Conservation (phyloP, 2,113 vertebrate genomes). For the Calypte anna region DNA sequence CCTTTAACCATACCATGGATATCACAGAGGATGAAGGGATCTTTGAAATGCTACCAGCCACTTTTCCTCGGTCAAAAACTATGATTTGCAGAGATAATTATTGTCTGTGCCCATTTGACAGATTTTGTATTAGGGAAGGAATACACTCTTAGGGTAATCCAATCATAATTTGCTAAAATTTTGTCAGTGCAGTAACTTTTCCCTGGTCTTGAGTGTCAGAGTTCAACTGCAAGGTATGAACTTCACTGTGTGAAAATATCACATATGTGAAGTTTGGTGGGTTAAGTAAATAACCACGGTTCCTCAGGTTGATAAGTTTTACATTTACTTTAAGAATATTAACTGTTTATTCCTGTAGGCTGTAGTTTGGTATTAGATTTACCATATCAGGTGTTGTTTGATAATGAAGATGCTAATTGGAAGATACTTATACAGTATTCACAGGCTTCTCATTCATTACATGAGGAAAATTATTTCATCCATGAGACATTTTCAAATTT, state of each 20-base stretch:
- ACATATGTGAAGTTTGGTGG: neutral
- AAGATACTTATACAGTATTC: neutral
- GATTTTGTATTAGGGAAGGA: neutral
- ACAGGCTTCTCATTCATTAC: neutral
- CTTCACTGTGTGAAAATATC: rapidly evolving
- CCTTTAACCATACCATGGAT: no score
- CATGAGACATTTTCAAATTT: neutral
- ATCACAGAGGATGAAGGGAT: neutral
- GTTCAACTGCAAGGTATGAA: neutral
- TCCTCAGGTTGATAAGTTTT: neutral
- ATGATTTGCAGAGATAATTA: neutral
- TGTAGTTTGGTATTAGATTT: neutral
- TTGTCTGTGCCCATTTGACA: neutral
- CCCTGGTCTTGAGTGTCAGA: neutral
- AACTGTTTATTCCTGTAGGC: neutral
- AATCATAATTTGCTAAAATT: neutral
- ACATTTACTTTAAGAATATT: neutral
- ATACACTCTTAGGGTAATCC: neutral
- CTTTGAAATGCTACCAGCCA: neutral
- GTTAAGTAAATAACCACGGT: neutral
- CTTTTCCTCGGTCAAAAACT: neutral
- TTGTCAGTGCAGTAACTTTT: neutral
- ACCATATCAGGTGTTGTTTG: neutral
- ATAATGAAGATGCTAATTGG: rapidly evolving
- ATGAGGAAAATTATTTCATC: neutral